Base-by-base conservation (phyloP, 2,888 invertebrate genomes). In the Cerastis leucographa region DNA sequence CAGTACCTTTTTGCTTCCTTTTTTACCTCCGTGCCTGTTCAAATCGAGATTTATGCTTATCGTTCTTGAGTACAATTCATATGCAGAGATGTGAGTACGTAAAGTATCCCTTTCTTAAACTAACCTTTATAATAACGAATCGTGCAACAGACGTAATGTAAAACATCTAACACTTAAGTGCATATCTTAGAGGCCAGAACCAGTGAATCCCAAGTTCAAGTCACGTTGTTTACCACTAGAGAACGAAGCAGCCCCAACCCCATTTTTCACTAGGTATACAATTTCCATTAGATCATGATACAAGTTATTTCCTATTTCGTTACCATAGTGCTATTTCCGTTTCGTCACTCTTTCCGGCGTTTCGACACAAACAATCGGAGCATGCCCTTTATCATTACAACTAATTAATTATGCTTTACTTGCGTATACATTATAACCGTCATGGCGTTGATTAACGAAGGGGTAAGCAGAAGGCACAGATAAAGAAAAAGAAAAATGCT, bases 351-450 rank as follows among this genome's bases (percentile, higher is more conserved):
- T 79, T 85, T 78, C 61, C 70, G 72, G 49, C 74, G 42, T 87
- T 86, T 66, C 85, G 35, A 78, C 84, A 87, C 40, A 22, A 83
- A 56, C 73, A 74, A 87, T 76, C 77, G 75, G 84, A 85, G 74
- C 85, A 79, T 86, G 72, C 80, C 77, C 74, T 87, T 79, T 79
- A 85, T 80, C 74, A 87, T 78, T 74, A 66, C 8, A 66, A 74
- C 40, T 85, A 65, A 80, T 86, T 80, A 75, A 71, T 76, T 79
- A 65, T 72, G 51, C 25, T 62, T 77, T 78, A 78, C 56, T 65
- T 77, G 69, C 67, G 9, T 40, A 46, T 29, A n/a, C n/a, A 77
- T 68, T 66, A 71, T 54, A 51, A 76, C 42, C 49, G 54, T 76
- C 59, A 85, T 35, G 77, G 42, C 40, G 67, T 3, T 80, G n/a